A percentile compares a stretch with the other conserved stretches of the same genome.
These are phyloP conservation scores for Acanthornis magna DNA, from an alignment of 2,797 vertebrate genomes.

Conservation along the genomic window DNA sequence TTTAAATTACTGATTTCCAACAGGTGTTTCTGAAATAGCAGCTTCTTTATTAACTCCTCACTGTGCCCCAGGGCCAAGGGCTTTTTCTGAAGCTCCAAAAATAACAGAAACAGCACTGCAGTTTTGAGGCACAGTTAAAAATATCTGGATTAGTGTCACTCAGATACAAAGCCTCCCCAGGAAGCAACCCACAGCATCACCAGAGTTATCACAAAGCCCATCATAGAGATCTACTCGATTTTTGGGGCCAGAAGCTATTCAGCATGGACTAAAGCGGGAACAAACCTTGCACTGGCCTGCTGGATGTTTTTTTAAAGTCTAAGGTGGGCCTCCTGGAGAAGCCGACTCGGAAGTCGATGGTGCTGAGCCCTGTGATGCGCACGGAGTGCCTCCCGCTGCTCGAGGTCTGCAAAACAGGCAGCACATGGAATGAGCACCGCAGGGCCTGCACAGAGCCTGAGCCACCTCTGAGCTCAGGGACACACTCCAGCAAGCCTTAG, in stretches of 20 bases:
- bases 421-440: neutral
- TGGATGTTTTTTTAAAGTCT: conserved; percentile 90
- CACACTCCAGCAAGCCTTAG: neutral
- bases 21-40: neutral
- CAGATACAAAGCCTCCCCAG: neutral
- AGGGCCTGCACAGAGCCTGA: neutral
- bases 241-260: neutral
- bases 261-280: neutral
- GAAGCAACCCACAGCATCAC: neutral
- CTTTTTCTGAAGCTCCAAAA: neutral
- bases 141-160: neutral
- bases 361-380: conserved; percentile 94
- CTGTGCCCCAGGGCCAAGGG: neutral
- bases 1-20: neutral
- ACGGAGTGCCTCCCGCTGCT: conserved; percentile 94
- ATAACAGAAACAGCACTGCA: neutral
- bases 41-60: neutral
- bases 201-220: neutral
- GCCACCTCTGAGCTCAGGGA: neutral
- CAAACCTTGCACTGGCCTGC: conserved; percentile 84
- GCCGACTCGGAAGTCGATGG: conserved; percentile 92
- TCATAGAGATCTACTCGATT: neutral
- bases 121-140: neutral
- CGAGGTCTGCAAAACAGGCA: conserved; percentile 80
- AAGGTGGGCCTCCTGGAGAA: conserved; percentile 90